phyloP scores from a whole-genome alignment of 2,797 vertebrate species.

The Cheirogaleus major region DNA sequence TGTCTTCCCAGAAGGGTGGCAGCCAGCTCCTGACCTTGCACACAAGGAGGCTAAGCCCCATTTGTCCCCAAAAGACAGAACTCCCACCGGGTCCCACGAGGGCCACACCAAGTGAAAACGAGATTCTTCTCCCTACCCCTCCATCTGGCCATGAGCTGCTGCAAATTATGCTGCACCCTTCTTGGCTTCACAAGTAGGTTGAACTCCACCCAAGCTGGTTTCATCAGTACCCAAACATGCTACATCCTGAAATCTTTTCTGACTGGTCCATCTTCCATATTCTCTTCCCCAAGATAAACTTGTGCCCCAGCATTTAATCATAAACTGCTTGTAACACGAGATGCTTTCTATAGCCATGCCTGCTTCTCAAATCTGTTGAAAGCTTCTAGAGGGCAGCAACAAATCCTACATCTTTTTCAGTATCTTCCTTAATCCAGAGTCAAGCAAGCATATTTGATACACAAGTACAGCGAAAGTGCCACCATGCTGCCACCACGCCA shows the following conservation, averaged over 20 bases:
- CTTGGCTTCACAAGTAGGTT: background rate
- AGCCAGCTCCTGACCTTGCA: background rate
- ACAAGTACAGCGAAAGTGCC: background rate
- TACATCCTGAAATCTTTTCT: background rate
- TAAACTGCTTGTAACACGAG: background rate
- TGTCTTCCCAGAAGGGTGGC: background rate
- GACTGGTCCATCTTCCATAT: rapidly evolving
- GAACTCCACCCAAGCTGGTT: background rate
- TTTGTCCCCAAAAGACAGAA: background rate
- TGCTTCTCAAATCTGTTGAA: background rate
- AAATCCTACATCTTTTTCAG: background rate
- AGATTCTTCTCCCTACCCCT: background rate
- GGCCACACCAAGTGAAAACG: background rate
- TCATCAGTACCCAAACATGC: background rate
- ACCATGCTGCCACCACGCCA: background rate
- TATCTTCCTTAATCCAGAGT: background rate
- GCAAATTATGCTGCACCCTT: background rate
- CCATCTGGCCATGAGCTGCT: too few relatives aligned
- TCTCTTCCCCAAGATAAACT: background rate
- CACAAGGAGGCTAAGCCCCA: background rate
- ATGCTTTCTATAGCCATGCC: background rate
- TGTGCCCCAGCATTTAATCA: background rate
- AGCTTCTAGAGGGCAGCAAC: background rate
- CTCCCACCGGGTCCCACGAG: background rate
- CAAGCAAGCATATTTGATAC: background rate